Percentiles rank a stretch among this genome's conserved stretches.
Conservation (phyloP, 2,888 invertebrate genomes). For the Iphiclides podalirius region DNA sequence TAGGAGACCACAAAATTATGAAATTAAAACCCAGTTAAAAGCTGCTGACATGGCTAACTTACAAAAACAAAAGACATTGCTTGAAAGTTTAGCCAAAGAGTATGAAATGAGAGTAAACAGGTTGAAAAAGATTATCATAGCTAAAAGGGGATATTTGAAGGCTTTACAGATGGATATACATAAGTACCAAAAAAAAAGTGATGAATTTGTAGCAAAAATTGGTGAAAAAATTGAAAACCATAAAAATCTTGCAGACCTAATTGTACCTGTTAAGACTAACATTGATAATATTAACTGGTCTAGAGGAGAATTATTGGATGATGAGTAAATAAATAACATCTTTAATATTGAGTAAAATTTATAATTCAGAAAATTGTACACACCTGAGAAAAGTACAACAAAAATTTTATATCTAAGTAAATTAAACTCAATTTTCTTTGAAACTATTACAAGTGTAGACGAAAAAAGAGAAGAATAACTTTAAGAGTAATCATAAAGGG, state of each 20-base stretch:
- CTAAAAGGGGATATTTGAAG: conserved; percentile 65
- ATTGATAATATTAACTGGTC: conserved; percentile 43
- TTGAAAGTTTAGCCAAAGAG: conserved; percentile 61
- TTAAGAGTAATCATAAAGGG: conserved; percentile 47
- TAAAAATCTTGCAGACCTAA: conserved; percentile 39
- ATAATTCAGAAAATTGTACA: conserved; percentile 79
- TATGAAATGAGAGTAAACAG: conserved; percentile 60
- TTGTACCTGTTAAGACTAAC: conserved; percentile 10
- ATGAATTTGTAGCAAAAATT: conserved; percentile 54
- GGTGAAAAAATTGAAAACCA: conserved; percentile 55
- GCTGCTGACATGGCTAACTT: conserved; percentile 59
- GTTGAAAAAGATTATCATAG: conserved; percentile 56
- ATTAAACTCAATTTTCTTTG: conserved; percentile 57
- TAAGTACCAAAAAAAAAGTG: conserved; percentile 68
- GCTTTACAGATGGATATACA: conserved; percentile 66
- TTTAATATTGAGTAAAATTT: conserved; percentile 68
- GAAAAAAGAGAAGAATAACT: conserved; percentile 61
- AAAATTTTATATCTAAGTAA: conserved; percentile 59
- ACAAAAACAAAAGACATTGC: conserved; percentile 56
- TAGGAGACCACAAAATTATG: conserved; percentile 66
- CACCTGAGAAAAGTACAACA: conserved; percentile 75
- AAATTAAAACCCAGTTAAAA: conserved; percentile 60
- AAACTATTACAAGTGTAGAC: conserved; percentile 63
- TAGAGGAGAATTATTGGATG: conserved; percentile 47
- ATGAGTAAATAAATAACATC: conserved; percentile 51